Base-by-base conservation (phyloP, 2,113 vertebrate species). In the Lethenteron reissneri region DNA sequence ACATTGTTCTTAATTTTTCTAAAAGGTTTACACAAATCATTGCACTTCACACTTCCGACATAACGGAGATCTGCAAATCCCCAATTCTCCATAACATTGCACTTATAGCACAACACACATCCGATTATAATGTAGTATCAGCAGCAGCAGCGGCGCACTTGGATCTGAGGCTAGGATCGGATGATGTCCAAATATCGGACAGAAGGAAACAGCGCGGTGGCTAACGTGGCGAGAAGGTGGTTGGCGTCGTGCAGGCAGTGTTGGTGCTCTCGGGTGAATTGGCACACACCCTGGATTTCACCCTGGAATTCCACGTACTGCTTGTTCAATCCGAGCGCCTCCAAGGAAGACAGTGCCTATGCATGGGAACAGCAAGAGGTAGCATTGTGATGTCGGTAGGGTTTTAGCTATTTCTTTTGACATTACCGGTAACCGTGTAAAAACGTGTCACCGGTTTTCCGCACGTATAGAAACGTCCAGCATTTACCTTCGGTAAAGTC, bases 101-200 rank as follows among this genome's bases (percentile, higher is more conserved):
- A 41, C 41, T 41, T 41, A 41, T 41, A 7, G 41, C 41, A 41
- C 4, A 41, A 41, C 41, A 41, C 41, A 41, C 41, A 41, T 41
- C 41, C 41, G 41, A 41, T 41, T 41, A 41, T 7, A 41, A 41
- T 41, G 41, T 41, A 6, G 41, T 41, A 41, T 6, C 6, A 41
- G 41, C 41, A 41, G 41, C 41, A 41, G 41, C 41, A 41, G 41
- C 41, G 3, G 41, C 41, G 5, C 41, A 41, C 41, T 41, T 41
- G 5, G 41, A 41, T 41, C 41, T 41, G 41, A 41, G 41, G 41
- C 41, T 41, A 41, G 41, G 86, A 89, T 70, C 84, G 87, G 72
- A 99, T 88, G 70, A 87, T 83, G 77, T 95, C 86, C 74, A 99
- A 78, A 77, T 92, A 96, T 84, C 83, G 84, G 78, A 89, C 83